Evolutionary conservation across 2,113 vertebrate species (phyloP).

Genomic region (Nematolebias whitei): DNA sequence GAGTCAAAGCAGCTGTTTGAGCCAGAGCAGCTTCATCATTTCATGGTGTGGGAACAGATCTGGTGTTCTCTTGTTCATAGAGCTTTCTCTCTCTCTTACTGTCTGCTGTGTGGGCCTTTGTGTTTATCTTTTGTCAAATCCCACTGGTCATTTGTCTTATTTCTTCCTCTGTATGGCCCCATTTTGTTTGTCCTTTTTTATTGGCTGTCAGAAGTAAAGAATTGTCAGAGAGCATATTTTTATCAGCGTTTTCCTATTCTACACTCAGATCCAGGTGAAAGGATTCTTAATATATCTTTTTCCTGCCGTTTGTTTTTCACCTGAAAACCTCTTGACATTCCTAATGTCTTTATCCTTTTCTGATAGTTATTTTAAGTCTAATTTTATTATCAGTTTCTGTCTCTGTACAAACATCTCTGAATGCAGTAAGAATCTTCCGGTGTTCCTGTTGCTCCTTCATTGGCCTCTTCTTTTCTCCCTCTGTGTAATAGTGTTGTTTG

Average conservation of each 20-base stretch:
- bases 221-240: slow-evolving; percentile 95
- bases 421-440: slow-evolving; percentile 24
- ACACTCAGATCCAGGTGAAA: slow-evolving; percentile 90
- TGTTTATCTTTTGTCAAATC: slow-evolving; percentile 53
- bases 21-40: background rate
- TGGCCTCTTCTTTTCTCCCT: slow-evolving; percentile 78
- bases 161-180: slow-evolving; percentile 53
- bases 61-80: slow-evolving; percentile 24
- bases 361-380: background rate
- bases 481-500: slow-evolving; percentile 82
- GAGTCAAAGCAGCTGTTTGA: slow-evolving; percentile 61
- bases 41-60: background rate
- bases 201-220: slow-evolving; percentile 87
- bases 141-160: slow-evolving; percentile 25
- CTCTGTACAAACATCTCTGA: slow-evolving; percentile 18
- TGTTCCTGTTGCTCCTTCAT: slow-evolving; percentile 54
- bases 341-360: slow-evolving; percentile 3
- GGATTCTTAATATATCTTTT: slow-evolving; percentile 54
- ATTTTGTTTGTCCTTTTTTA: slow-evolving; percentile 39
- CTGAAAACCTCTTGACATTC: background rate
- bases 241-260: slow-evolving; percentile 84
- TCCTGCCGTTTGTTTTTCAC: slow-evolving; percentile 37
- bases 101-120: slow-evolving; percentile 63
- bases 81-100: slow-evolving; percentile 56
- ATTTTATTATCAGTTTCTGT: background rate